phyloP scores from a whole-genome alignment of 1,140 invertebrate genomes.

The Drosophila subpulchrella region DNA sequence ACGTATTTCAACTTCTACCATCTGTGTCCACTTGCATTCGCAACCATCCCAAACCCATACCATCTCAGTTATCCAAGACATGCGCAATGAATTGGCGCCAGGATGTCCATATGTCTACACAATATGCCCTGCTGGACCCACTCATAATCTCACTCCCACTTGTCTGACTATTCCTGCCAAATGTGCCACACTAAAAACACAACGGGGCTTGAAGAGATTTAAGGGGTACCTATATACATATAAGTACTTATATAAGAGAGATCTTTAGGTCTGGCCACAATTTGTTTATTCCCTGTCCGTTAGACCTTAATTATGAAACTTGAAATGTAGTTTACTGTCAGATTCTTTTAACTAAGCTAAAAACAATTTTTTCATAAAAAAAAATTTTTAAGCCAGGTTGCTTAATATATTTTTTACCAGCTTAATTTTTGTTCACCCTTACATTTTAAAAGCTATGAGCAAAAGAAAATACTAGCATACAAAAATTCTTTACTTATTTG shows the following conservation, averaged over 20 bases:
- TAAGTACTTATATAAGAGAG: no score
- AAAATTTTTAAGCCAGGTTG: no score
- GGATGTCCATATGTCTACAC: constrained; percentile 29
- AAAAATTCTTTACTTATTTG: no score
- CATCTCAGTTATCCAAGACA: constrained; percentile 19
- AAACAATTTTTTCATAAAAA: no score
- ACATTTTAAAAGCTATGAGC: no score
- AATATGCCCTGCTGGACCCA: constrained; percentile 20
- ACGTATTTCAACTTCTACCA: constrained; percentile 33
- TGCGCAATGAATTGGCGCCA: constrained; percentile 52
- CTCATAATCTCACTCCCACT: neutral
- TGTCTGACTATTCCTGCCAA: neutral
- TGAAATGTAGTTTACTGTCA: no score
- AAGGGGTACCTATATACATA: neutral
- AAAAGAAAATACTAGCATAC: no score
- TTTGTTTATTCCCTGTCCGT: neutral
- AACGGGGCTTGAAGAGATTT: neutral
- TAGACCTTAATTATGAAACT: no score
- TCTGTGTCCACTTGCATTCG: constrained; percentile 32
- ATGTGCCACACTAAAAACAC: neutral
- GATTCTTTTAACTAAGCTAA: no score
- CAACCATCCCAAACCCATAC: constrained; percentile 3
- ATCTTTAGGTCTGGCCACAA: no score
- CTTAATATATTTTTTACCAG: no score
- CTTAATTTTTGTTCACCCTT: no score